phyloP scores from a whole-genome alignment of 2,113 vertebrate species.

The Dolichallabes microphthalmus region DNA sequence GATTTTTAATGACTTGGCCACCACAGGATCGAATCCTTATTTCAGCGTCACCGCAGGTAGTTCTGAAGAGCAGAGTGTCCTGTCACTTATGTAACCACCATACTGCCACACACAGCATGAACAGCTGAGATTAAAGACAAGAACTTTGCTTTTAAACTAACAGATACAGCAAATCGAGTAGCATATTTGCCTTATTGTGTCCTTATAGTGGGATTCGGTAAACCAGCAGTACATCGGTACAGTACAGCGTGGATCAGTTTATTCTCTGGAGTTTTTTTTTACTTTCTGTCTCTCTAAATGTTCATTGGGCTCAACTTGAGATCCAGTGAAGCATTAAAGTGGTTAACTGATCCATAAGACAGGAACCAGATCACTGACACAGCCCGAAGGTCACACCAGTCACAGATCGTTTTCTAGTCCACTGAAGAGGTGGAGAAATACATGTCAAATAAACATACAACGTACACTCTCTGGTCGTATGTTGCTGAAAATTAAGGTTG shows the following conservation, averaged over 20 bases:
- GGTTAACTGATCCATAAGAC: conserved; percentile 45
- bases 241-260: conserved; percentile 45
- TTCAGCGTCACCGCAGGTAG: conserved; percentile 12
- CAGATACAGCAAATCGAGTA: conserved; percentile 56
- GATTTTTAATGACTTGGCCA: conserved; percentile 49
- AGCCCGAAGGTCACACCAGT: conserved; percentile 24
- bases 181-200: conserved; percentile 59
- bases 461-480: not conserved
- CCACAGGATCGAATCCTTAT: conserved; percentile 46
- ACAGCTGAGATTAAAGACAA: conserved; percentile 34
- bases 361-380: conserved; percentile 44
- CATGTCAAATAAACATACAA: conserved; percentile 19
- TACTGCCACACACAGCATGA: conserved; percentile 58
- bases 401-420: conserved; percentile 45
- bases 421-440: conserved; percentile 29
- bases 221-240: conserved; percentile 33
- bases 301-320: conserved; percentile 41
- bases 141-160: conserved; percentile 51
- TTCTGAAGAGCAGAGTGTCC: conserved; percentile 13
- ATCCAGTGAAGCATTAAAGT: conserved; percentile 33
- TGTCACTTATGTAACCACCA: not conserved
- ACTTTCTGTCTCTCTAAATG: conserved; percentile 25
- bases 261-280: conserved; percentile 48
- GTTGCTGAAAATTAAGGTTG: not conserved
- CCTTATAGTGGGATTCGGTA: conserved; percentile 56